phyloP scores from a whole-genome alignment of 2,113 vertebrate genomes.

The Passer montanus region DNA sequence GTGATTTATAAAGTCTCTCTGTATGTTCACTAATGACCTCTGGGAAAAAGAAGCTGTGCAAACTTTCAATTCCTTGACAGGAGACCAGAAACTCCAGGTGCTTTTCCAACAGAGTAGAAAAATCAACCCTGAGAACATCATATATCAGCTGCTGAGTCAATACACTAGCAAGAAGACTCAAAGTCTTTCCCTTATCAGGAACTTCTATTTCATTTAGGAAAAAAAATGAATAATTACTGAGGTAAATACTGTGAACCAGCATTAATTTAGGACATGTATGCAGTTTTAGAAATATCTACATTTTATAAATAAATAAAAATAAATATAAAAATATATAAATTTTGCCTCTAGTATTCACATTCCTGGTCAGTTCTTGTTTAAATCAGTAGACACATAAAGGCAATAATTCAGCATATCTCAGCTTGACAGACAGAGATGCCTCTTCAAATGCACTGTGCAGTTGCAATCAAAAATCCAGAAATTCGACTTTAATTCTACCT shows the following conservation, averaged over 20 bases:
- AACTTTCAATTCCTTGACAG: background rate
- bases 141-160: background rate
- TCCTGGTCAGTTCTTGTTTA: background rate
- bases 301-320: background rate
- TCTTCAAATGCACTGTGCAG: background rate
- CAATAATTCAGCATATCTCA: background rate
- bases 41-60: background rate
- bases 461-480: background rate
- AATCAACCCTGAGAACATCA: background rate
- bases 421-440: background rate
- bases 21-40: background rate
- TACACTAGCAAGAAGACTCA: background rate
- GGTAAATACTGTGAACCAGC: background rate
- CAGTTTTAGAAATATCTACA: background rate
- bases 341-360: background rate
- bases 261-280: background rate
- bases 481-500: background rate
- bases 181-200: background rate
- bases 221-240: background rate
- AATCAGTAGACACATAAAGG: background rate
- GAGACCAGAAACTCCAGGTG: background rate
- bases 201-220: background rate
- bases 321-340: background rate
- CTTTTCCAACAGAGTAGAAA: background rate
- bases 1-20: background rate